Conservation (phyloP, 2,113 vertebrate genomes). For the Tor tambroides region DNA sequence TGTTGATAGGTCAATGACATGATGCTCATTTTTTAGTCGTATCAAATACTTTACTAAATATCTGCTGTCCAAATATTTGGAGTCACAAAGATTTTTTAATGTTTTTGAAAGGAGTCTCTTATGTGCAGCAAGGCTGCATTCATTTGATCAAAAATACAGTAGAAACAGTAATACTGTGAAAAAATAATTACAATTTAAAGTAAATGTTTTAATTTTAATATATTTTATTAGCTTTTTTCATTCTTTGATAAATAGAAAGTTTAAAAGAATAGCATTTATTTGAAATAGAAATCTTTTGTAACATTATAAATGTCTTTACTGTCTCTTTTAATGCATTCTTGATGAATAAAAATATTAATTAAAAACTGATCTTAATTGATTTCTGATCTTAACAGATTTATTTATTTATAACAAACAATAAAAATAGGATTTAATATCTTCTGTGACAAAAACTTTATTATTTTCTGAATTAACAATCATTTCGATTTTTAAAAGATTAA, state of each 20-base stretch:
- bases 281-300: not conserved
- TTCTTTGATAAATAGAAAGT: not conserved
- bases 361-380: no score
- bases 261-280: not conserved
- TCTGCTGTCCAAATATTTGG: not conserved
- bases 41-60: not conserved
- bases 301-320: not conserved
- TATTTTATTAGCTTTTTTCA: not conserved
- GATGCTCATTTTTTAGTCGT: not conserved
- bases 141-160: not conserved
- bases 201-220: not conserved
- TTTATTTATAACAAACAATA: no score
- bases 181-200: not conserved
- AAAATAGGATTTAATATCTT: not conserved
- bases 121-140: not conserved
- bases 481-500: not conserved
- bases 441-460: not conserved
- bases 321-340: not conserved
- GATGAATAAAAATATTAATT: not conserved
- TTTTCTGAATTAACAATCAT: not conserved
- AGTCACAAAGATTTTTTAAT: not conserved
- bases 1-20: not conserved
- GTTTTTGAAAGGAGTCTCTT: not conserved
- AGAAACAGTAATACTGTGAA: not conserved
- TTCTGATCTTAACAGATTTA: not conserved